Conservation (phyloP, 2,888 invertebrate species). For the Lasioglossum malachurum region DNA sequence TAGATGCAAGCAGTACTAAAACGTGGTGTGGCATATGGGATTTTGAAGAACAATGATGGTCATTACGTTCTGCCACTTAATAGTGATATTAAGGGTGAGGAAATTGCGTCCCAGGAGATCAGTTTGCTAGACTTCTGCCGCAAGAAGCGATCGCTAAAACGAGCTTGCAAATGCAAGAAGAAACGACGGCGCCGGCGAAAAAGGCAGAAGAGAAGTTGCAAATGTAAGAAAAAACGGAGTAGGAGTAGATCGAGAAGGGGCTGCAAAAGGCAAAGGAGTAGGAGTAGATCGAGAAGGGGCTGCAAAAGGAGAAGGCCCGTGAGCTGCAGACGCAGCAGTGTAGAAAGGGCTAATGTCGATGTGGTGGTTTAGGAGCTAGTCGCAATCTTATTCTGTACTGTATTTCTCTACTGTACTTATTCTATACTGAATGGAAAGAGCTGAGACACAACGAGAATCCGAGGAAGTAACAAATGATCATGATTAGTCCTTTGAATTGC, state of each 20-base stretch:
- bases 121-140: slow-evolving; percentile 72
- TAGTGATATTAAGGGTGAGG: slow-evolving; percentile 62
- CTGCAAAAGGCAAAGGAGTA: neutral
- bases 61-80: slow-evolving; percentile 72
- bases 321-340: neutral
- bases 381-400: neutral
- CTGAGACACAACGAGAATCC: no score
- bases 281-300: slow-evolving; percentile 15
- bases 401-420: no score
- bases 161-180: slow-evolving; percentile 44
- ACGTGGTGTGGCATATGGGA: slow-evolving; percentile 75
- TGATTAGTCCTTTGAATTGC: neutral
- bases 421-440: slow-evolving; percentile 19
- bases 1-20: slow-evolving; percentile 75
- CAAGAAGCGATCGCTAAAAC: slow-evolving; percentile 25
- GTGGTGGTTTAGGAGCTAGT: slow-evolving; percentile 6
- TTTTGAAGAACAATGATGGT: slow-evolving; percentile 68
- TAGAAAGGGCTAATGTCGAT: slow-evolving; percentile 18
- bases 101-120: slow-evolving; percentile 74
- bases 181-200: slow-evolving; percentile 37
- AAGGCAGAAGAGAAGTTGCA: slow-evolving; percentile 28
- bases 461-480: no score
- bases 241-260: slow-evolving; percentile 16
- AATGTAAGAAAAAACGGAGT: slow-evolving; percentile 29
- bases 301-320: slow-evolving; percentile 21